These are phyloP conservation scores for Caenorhabditis wallacei DNA, from an alignment of 2,888 invertebrate species.

Conservation along the genomic window DNA sequence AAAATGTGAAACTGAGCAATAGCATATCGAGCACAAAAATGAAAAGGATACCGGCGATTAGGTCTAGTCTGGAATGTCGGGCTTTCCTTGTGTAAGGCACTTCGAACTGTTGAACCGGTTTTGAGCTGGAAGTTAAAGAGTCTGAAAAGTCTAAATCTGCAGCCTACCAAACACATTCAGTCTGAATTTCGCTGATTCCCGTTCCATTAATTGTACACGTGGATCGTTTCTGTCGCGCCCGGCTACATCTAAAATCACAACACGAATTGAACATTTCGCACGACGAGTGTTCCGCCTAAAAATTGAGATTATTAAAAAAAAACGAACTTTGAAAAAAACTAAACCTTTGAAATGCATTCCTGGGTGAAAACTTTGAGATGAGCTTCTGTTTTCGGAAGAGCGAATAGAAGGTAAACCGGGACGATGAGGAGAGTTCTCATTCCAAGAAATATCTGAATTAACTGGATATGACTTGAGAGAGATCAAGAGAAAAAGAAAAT, in stretches of 20 bases:
- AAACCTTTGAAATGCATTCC: constrained; percentile 61
- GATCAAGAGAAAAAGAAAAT: background rate
- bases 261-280: constrained; percentile 65
- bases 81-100: constrained; percentile 26
- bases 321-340: no score
- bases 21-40: constrained; percentile 66
- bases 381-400: background rate
- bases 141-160: background rate
- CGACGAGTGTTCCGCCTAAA: constrained; percentile 56
- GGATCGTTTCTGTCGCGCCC: constrained; percentile 55
- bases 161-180: constrained; percentile 61
- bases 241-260: constrained; percentile 64
- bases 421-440: constrained; percentile 9
- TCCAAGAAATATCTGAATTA: no score
- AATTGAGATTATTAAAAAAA: background rate
- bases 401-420: background rate
- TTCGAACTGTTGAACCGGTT: constrained; percentile 39
- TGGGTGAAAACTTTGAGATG: constrained; percentile 43
- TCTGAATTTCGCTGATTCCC: constrained; percentile 59
- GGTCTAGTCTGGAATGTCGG: constrained; percentile 55
- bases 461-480: no score
- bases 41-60: constrained; percentile 65
- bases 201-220: constrained; percentile 62
- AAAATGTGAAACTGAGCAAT: constrained; percentile 64
- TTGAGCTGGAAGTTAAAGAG: constrained; percentile 20